Evolutionary conservation across 2,888 invertebrate genomes (phyloP).

Genomic region (Ferrisia virgata): DNA sequence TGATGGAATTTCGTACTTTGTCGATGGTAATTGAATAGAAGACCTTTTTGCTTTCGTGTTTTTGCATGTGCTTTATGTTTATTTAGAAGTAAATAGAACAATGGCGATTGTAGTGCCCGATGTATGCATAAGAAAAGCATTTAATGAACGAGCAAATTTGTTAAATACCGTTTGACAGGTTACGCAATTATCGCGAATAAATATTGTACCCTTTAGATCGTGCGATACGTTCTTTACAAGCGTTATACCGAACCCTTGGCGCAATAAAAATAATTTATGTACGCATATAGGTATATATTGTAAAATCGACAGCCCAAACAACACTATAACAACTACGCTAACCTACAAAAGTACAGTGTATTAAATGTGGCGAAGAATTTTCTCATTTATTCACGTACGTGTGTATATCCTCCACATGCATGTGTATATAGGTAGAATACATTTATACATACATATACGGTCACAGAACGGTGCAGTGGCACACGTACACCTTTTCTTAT

Average conservation of each 20-base stretch:
- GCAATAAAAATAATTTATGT: slow-evolving; percentile 13
- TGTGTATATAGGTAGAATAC: neutral
- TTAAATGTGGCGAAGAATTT: neutral
- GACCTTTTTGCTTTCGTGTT: neutral
- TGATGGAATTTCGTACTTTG: neutral
- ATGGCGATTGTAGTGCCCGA: neutral
- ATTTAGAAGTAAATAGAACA: neutral
- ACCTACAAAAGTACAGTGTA: neutral
- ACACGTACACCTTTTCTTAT: too few relatives aligned
- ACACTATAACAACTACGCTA: neutral
- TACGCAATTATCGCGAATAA: neutral
- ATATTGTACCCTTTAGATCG: neutral
- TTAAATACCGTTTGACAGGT: slow-evolving; percentile 5
- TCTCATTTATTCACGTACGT: neutral
- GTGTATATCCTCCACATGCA: neutral
- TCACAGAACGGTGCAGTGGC: too few relatives aligned
- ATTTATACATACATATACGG: neutral
- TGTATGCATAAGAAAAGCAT: neutral
- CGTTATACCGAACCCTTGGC: neutral
- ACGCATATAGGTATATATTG: neutral
- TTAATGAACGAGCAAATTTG: slow-evolving; percentile 4
- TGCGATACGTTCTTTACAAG: neutral
- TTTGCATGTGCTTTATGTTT: neutral
- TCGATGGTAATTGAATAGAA: neutral
- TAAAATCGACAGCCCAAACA: neutral